These are phyloP conservation scores for Chunga burmeisteri DNA, from an alignment of 2,113 vertebrate genomes.

Conservation along the genomic window DNA sequence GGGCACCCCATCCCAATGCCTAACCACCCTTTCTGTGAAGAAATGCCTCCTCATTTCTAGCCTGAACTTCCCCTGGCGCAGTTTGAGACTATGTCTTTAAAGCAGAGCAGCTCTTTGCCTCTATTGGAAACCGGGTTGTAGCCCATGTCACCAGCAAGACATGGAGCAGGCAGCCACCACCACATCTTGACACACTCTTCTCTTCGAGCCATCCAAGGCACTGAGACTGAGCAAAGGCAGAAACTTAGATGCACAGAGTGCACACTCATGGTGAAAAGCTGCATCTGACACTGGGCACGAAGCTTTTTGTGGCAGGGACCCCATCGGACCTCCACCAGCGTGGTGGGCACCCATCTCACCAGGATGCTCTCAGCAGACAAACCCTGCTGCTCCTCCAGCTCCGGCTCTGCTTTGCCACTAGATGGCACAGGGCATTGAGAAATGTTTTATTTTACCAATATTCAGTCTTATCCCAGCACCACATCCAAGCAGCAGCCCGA, in stretches of 20 bases:
- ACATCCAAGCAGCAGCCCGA: neutral
- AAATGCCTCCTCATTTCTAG: too few relatives aligned
- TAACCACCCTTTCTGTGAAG: too few relatives aligned
- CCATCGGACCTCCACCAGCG: rapidly evolving
- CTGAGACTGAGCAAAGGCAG: neutral
- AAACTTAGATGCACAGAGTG: rapidly evolving
- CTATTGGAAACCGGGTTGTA: neutral
- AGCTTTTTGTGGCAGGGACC: neutral
- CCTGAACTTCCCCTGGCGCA: too few relatives aligned
- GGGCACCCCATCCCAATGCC: too few relatives aligned
- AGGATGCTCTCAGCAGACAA: rapidly evolving
- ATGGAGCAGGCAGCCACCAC: neutral
- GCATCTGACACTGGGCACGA: rapidly evolving
- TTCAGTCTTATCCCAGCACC: neutral
- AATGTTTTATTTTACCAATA: neutral
- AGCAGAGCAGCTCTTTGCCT: neutral
- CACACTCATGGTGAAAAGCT: rapidly evolving
- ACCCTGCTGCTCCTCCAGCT: neutral
- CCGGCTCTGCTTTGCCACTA: conserved; percentile 55
- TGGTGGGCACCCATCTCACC: neutral
- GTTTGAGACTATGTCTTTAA: neutral
- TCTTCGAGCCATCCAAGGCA: neutral
- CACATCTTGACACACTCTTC: rapidly evolving
- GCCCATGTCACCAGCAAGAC: rapidly evolving
- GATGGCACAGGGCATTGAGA: conserved; percentile 70